Conservation (phyloP, 2,888 invertebrate genomes). For the Trissoscelio sp. region DNA sequence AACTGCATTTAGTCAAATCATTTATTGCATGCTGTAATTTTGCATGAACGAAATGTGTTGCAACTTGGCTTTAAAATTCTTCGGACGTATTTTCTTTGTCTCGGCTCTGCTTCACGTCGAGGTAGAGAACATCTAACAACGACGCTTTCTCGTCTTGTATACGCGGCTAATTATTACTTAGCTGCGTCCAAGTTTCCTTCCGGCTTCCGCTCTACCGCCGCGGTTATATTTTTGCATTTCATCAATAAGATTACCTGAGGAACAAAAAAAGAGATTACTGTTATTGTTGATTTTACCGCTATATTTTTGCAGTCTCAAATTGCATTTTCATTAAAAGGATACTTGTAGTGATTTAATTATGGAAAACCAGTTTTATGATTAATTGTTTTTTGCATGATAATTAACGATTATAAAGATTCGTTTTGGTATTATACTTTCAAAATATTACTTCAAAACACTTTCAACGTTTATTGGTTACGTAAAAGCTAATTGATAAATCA, state of each 20-base stretch:
- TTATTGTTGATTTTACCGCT: constrained; percentile 43
- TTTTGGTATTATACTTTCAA: constrained; percentile 37
- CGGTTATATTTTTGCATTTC: constrained; percentile 58
- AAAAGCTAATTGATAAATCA: constrained; percentile 32
- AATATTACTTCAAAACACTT: constrained; percentile 41
- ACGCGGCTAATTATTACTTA: constrained; percentile 75
- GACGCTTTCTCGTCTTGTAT: constrained; percentile 67
- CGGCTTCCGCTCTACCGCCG: constrained; percentile 72
- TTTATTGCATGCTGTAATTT: constrained; percentile 41
- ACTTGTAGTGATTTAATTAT: constrained; percentile 37
- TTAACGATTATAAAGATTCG: constrained; percentile 44
- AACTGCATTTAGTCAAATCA: constrained; percentile 19
- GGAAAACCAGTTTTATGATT: constrained; percentile 56
- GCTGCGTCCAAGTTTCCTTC: constrained; percentile 76
- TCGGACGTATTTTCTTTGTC: constrained; percentile 63
- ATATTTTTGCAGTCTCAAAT: constrained; percentile 15
- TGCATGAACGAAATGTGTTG: constrained; percentile 20
- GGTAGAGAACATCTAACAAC: constrained; percentile 53
- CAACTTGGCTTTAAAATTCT: constrained; percentile 40
- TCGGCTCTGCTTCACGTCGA: constrained; percentile 30
- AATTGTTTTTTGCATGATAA: constrained; percentile 43
- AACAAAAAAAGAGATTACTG: constrained; percentile 42
- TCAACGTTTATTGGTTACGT: constrained; percentile 26
- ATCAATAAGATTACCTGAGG: constrained; percentile 51
- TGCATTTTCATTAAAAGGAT: constrained; percentile 10